Evolutionary conservation across 2,888 invertebrate species (phyloP).

Genomic region (Ectemnius cavifrons): DNA sequence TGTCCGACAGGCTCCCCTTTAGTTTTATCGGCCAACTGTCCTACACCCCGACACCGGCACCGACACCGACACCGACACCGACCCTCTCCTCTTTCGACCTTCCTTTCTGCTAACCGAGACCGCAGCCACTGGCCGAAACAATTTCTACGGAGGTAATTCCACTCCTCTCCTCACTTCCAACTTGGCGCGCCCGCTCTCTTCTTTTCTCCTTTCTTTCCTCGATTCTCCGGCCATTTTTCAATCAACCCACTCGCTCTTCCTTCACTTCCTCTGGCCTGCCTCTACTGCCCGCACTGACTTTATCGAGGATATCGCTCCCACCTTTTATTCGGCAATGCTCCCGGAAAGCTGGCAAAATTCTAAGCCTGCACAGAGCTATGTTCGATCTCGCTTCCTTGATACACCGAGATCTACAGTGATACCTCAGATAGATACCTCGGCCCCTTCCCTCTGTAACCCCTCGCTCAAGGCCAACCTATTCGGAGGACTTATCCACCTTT

Average conservation of each 20-base stretch:
- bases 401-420: too few species aligned
- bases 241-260: slow-evolving; percentile 55
- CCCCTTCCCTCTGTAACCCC: too few species aligned
- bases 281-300: not conserved
- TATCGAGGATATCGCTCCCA: too few species aligned
- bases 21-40: slow-evolving; percentile 53
- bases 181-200: slow-evolving; percentile 11
- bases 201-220: slow-evolving; percentile 17
- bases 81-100: not conserved
- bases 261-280: slow-evolving; percentile 21
- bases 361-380: slow-evolving; percentile 1
- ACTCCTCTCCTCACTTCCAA: slow-evolving; percentile 38
- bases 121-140: not conserved
- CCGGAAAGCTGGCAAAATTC: slow-evolving; percentile 26
- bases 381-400: not conserved
- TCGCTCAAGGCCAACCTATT: too few species aligned
- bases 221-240: slow-evolving; percentile 61
- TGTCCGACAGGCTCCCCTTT: slow-evolving; percentile 43
- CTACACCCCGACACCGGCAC: slow-evolving; percentile 17
- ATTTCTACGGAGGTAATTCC: not conserved
- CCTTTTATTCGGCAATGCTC: slow-evolving; percentile 27
- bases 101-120: not conserved
- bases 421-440: too few species aligned
- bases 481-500: too few species aligned
- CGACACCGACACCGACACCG: slow-evolving; percentile 2